Evolutionary conservation across 2,797 vertebrate genomes (phyloP), one percentile per base, ranked within the genome.

Genomic region (Poecilia gillii): DNA sequence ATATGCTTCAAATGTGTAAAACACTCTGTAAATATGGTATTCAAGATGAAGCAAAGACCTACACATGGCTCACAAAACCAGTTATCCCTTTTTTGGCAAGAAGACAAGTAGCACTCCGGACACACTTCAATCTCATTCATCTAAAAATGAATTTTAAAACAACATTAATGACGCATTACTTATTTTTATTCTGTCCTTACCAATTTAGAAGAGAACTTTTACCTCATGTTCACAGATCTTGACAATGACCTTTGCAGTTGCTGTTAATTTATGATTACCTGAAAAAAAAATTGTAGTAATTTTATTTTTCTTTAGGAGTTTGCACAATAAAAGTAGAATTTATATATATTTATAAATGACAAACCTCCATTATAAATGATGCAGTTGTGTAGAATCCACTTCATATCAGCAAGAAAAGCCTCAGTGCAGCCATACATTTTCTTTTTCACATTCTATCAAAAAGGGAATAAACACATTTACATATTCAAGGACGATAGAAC

Each of bases 1-100:
- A 64, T 9, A 68, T 76, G 20, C 4, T 47, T 82, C 20, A 81
- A 47, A 57, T 31, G 2, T 3, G 78, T 51, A n/a, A n/a, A 49
- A 71, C 16, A 78, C 13, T 7, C 12, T 13, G 70, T 62, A 18
- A 46, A 81, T 79, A 46, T 14, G 0, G 7, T 13, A 8, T 57
- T 71, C 70, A 49, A 74, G 55, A 59, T 53, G 0, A 55, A 28
- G 16, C 43, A 62, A 82, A 85, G 25, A 94, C 98, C 95, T 97
- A 99, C 98, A 97, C 98, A 99, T 92, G 98, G 98, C 92, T 99
- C 98, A 95, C 98, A 99, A 95, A 99, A 99, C 98, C 98, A 99
- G 96, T 99, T 99, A 82, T 99, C 98, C 88, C 98, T 95, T 97
- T 99, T 99, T 96, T 99, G 98, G 96, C 98, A 99, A 93, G 98